phyloP scores from a whole-genome alignment of 1,140 invertebrate species.

The Laupala kohalensis region DNA sequence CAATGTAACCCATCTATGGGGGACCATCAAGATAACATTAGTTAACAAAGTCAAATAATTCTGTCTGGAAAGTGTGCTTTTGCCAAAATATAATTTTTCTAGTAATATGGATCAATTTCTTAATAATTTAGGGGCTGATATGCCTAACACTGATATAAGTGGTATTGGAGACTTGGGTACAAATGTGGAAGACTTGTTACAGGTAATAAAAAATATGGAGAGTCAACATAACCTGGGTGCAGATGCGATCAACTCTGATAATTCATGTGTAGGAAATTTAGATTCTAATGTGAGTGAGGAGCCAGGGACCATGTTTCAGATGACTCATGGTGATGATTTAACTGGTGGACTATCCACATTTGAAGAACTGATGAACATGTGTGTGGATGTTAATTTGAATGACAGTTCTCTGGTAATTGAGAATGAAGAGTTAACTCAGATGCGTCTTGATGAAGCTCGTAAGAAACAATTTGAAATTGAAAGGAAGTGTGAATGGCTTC shows the following conservation, averaged over 20 bases:
- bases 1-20: slow-evolving; percentile 40
- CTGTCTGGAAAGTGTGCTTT: neutral
- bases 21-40: slow-evolving; percentile 50
- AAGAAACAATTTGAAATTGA: slow-evolving; percentile 46
- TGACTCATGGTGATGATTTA: slow-evolving; percentile 23
- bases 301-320: slow-evolving; percentile 41
- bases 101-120: slow-evolving; percentile 13
- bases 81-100: slow-evolving; percentile 9
- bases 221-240: no score
- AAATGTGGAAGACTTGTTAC: slow-evolving; percentile 12
- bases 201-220: slow-evolving; percentile 13
- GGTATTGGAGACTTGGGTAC: slow-evolving; percentile 5
- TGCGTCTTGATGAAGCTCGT: slow-evolving; percentile 29
- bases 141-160: slow-evolving; percentile 3
- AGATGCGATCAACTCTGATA: no score
- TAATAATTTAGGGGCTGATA: slow-evolving; percentile 12
- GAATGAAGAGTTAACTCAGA: slow-evolving; percentile 25
- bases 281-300: slow-evolving; percentile 27
- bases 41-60: slow-evolving; percentile 26
- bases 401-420: slow-evolving; percentile 21
- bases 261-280: slow-evolving; percentile 2
- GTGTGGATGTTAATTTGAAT: slow-evolving; percentile 33
- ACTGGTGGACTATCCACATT: slow-evolving; percentile 27
- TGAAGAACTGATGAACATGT: slow-evolving; percentile 42
- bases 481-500: slow-evolving; percentile 50